A percentile compares a stretch with the other conserved stretches of the same genome.
Evolutionary conservation across 2,113 vertebrate genomes (phyloP).

Genomic region (Coregonus clupeaformis): DNA sequence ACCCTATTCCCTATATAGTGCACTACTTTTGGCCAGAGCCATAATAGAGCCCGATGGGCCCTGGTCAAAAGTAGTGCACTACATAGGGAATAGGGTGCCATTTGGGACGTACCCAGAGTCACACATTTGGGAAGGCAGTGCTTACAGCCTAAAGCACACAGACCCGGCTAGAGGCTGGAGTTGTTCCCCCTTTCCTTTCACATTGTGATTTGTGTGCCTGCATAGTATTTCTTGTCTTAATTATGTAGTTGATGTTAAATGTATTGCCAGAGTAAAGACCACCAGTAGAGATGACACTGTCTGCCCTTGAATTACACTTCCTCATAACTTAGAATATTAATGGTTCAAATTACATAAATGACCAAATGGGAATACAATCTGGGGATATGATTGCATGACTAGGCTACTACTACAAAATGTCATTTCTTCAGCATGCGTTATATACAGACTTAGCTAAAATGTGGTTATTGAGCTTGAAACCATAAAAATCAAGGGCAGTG

Average conservation of each 20-base stretch:
- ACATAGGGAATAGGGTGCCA: too few relatives aligned
- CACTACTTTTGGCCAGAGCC: too few relatives aligned
- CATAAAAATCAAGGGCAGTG: slow-evolving; percentile 50
- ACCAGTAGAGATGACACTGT: slow-evolving; percentile 34
- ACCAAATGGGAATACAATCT: background rate
- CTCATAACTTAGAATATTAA: background rate
- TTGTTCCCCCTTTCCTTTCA: slow-evolving; percentile 38
- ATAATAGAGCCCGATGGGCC: too few relatives aligned
- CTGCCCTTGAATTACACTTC: slow-evolving; percentile 29
- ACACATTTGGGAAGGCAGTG: slow-evolving; percentile 27
- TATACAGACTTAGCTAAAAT: background rate
- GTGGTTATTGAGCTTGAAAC: slow-evolving; percentile 53
- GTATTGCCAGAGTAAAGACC: slow-evolving; percentile 42
- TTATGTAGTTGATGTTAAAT: slow-evolving; percentile 49
- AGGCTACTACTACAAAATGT: background rate
- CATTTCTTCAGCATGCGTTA: background rate
- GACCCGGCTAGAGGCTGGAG: slow-evolving; percentile 19
- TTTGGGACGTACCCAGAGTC: background rate
- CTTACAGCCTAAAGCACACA: slow-evolving; percentile 36
- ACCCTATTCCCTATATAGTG: too few relatives aligned
- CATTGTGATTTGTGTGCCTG: slow-evolving; percentile 38
- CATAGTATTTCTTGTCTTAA: slow-evolving; percentile 33
- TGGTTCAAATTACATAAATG: background rate
- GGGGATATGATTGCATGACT: background rate
- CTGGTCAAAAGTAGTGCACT: too few relatives aligned